These are phyloP conservation scores for Apostichopus californicus DNA, from an alignment of 35 echinoderm and acorn worm genomes.

Conservation along the genomic window DNA sequence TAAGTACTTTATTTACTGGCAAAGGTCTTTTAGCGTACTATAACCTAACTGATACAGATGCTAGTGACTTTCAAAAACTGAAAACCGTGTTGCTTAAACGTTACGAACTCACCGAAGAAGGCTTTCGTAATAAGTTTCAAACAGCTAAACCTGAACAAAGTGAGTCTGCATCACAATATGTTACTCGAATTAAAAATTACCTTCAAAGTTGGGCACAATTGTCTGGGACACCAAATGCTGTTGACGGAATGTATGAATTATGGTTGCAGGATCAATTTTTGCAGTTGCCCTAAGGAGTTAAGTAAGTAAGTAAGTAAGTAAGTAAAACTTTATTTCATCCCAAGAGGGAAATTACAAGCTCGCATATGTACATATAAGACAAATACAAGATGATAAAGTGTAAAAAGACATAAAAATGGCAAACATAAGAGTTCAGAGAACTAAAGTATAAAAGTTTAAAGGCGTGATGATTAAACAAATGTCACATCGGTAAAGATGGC, in stretches of 20 bases:
- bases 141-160: conserved; percentile 23
- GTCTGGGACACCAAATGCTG: background rate
- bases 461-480: too few relatives aligned
- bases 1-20: conserved; percentile 34
- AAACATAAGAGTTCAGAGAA: too few relatives aligned
- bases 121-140: conserved; percentile 59
- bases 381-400: too few relatives aligned
- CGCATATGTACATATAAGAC: too few relatives aligned
- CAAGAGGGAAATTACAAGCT: too few relatives aligned
- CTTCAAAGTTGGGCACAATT: conserved; percentile 58
- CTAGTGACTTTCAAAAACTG: conserved; percentile 31
- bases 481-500: too few relatives aligned
- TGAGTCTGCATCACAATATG: conserved; percentile 63
- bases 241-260: conserved; percentile 56
- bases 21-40: conserved; percentile 41
- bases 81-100: conserved; percentile 38
- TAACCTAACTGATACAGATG: background rate
- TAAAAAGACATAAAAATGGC: too few relatives aligned
- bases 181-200: conserved; percentile 53
- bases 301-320: too few relatives aligned
- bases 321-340: too few relatives aligned
- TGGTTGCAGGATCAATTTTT: conserved; percentile 66
- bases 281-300: too few relatives aligned
- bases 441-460: too few relatives aligned
- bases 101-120: conserved; percentile 33